These are phyloP conservation scores for Vanessa atalanta DNA, from an alignment of 1,140 invertebrate genomes.

Conservation along the genomic window DNA sequence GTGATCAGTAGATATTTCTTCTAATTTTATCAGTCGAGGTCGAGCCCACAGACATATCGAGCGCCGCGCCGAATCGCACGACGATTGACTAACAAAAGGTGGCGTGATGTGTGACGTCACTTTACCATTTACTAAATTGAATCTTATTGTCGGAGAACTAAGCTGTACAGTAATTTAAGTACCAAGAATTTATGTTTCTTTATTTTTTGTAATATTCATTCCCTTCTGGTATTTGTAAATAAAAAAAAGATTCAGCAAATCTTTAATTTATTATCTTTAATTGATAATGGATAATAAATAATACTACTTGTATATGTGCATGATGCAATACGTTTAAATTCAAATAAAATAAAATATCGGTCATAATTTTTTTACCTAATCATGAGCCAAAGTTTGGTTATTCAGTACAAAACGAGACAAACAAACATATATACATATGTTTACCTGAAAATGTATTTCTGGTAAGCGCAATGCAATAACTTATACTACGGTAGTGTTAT, in stretches of 20 bases:
- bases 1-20: slow-evolving; percentile 23
- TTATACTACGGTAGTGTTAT: not conserved
- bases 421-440: too few species aligned
- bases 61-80: slow-evolving; percentile 64
- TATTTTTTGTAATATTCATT: slow-evolving; percentile 7
- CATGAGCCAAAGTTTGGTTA: too few species aligned
- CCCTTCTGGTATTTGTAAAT: slow-evolving; percentile 8
- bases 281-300: not conserved
- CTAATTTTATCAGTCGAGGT: slow-evolving; percentile 44
- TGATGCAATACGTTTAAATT: too few species aligned
- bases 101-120: slow-evolving; percentile 79
- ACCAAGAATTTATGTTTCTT: slow-evolving; percentile 20
- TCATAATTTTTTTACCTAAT: too few species aligned
- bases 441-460: not conserved
- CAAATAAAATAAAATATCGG: too few species aligned
- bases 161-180: slow-evolving; percentile 25
- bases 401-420: too few species aligned
- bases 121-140: slow-evolving; percentile 65
- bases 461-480: not conserved
- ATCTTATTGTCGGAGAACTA: slow-evolving; percentile 42
- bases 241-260: slow-evolving; percentile 15
- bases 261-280: not conserved
- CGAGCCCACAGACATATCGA: slow-evolving; percentile 41
- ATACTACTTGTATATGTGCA: not conserved
- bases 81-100: slow-evolving; percentile 75